Base-by-base conservation (phyloP, 2,113 vertebrate species). In the Tupaia tana region DNA sequence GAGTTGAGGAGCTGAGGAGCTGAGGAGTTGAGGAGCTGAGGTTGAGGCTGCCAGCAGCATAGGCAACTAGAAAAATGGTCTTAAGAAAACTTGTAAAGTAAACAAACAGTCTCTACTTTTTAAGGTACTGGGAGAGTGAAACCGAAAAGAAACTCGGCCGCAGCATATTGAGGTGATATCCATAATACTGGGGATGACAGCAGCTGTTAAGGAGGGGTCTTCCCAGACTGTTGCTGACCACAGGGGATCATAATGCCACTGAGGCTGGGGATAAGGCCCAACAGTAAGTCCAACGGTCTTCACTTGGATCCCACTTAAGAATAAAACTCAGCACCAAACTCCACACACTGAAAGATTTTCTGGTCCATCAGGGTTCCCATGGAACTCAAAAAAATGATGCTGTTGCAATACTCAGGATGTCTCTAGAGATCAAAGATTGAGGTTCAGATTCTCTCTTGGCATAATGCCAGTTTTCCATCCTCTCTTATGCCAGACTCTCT, bases 401-500 rank as follows among this genome's bases (percentile, higher is more conserved):
- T 29, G 7, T 64, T 93, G 59, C 11, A 27, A 94, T 58, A 73
- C n/a, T 29, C 73, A 43, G 27, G 43, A n/a, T 12, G 10, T 43
- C 27, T 87, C 75, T 73, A 0, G 7, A 77, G 80, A 84, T 59
- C 54, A 24, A 73, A 74, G 20, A 63, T 16, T 52, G 25, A 69
- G 52, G 79, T 77, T 54, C 27, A 29, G 63, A 67, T 90, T 93
- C 74, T 94, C 92, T 77, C 81, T 87, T 80, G 73, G 77, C 70
- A 61, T 64, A 85, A 79, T 83, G 34, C 67, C 90, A 87, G 54
- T 59, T 88, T 93, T 84, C 67, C 19, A 12, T 61, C 73, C 73
- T 85, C 87, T 95, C 43, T 89, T 64, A 87, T 54, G 58, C 86
- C 66, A 88, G 84, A 81, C 64, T 95, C 61, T 79, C 11, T 90